Percentiles rank a stretch among this genome's conserved stretches.
Conservation (phyloP, 2,797 vertebrate genomes). For the Naso thynnoides region DNA sequence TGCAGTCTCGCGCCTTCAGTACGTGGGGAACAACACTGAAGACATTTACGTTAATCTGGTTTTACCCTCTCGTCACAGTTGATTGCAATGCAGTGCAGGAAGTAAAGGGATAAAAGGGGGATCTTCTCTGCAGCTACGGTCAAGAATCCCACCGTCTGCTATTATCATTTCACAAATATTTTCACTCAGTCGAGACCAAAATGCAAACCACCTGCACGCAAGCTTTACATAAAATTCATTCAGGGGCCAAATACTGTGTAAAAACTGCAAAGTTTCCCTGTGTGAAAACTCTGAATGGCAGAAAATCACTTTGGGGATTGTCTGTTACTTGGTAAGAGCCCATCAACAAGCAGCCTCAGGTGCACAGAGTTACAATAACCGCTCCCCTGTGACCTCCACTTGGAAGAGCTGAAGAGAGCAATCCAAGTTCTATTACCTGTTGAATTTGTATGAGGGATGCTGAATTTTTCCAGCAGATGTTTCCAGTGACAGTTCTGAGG, state of each 20-base stretch:
- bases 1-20: constrained; percentile 53
- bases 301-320: constrained; percentile 20
- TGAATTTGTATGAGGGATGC: constrained; percentile 66
- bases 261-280: constrained; percentile 7
- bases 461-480: constrained; percentile 72
- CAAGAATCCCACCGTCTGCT: constrained; percentile 44
- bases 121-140: constrained; percentile 38
- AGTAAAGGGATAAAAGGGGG: constrained; percentile 34
- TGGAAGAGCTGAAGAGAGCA: constrained; percentile 38
- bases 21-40: constrained; percentile 53
- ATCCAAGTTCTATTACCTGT: constrained; percentile 52
- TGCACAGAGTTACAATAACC: constrained; percentile 41
- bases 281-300: constrained; percentile 1
- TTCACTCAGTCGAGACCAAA: constrained; percentile 44
- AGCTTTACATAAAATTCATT: constrained; percentile 29
- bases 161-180: constrained; percentile 46
- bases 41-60: constrained; percentile 69
- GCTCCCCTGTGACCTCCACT: constrained; percentile 46
- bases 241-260: constrained; percentile 40
- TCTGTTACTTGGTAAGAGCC: constrained; percentile 40
- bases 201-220: constrained; percentile 53
- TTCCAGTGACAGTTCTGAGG: constrained; percentile 65
- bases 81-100: constrained; percentile 53
- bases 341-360: constrained; percentile 40
- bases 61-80: constrained; percentile 63